These are phyloP conservation scores for Arvicanthis niloticus DNA, from an alignment of 2,113 vertebrate species.

Conservation along the genomic window DNA sequence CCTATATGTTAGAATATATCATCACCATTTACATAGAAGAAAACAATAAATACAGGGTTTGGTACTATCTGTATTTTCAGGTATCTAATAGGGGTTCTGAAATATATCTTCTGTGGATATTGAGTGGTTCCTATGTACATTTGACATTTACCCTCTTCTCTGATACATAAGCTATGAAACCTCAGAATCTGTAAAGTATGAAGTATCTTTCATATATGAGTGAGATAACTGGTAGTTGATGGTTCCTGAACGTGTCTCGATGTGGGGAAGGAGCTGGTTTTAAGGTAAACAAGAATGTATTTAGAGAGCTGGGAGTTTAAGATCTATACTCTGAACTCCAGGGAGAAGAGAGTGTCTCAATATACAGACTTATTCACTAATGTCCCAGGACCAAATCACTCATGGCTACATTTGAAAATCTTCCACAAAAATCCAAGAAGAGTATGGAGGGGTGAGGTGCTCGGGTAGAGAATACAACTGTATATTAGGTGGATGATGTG, in stretches of 20 bases:
- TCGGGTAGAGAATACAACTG: neutral
- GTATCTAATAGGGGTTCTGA: neutral
- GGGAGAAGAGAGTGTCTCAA: neutral
- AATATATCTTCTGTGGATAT: neutral
- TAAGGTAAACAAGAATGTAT: neutral
- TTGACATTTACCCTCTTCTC: neutral
- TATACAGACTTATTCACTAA: neutral
- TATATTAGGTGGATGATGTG: neutral
- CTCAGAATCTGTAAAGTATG: neutral
- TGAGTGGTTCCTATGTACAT: neutral
- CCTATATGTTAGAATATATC: neutral
- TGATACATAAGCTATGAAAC: neutral
- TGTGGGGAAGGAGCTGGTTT: neutral
- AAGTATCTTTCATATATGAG: neutral
- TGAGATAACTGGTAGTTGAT: neutral
- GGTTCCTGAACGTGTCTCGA: neutral
- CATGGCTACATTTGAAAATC: neutral
- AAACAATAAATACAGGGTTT: neutral
- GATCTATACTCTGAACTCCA: neutral
- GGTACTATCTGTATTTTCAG: neutral
- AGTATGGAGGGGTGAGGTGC: neutral
- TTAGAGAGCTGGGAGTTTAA: neutral
- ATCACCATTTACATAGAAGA: neutral
- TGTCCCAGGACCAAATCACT: neutral
- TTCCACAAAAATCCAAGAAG: neutral